phyloP scores from a whole-genome alignment of 2,113 vertebrate species.

The Alexandromys fortis region DNA sequence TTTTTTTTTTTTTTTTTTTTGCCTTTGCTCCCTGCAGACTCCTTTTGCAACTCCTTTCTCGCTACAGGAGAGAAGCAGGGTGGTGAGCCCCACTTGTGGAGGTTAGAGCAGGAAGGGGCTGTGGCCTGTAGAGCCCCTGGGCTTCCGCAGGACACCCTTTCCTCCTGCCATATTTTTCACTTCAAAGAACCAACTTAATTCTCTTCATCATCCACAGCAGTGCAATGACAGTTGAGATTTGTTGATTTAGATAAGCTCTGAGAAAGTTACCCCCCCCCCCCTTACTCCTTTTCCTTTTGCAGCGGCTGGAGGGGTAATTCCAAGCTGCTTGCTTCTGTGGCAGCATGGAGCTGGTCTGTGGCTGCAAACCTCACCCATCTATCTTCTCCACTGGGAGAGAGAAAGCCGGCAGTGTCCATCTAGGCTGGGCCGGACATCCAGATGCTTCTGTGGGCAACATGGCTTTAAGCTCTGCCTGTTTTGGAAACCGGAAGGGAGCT shows the following conservation, averaged over 20 bases:
- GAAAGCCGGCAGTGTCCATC: no score
- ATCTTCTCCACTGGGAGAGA: not conserved
- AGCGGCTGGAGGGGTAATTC: rapidly evolving
- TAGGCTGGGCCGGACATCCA: not conserved
- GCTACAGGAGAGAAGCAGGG: not conserved
- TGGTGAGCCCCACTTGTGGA: not conserved
- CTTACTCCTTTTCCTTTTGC: not conserved
- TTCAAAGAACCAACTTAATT: not conserved
- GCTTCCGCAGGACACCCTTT: not conserved
- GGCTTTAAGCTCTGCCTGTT: not conserved
- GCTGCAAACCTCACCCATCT: not conserved
- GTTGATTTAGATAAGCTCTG: conserved; percentile 12
- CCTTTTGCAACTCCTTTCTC: no score
- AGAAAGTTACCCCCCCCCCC: conserved; percentile 28
- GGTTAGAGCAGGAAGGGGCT: not conserved
- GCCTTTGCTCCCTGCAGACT: no score
- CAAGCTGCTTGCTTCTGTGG: rapidly evolving
- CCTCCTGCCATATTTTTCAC: not conserved
- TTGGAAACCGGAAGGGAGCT: not conserved
- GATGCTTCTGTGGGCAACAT: not conserved
- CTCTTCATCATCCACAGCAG: not conserved
- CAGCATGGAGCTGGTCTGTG: rapidly evolving
- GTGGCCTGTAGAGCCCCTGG: not conserved
- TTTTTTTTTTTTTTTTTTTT: no score
- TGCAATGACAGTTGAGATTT: conserved; percentile 56